Conservation (phyloP, 2,888 invertebrate species). For the Uloborus plumipes region DNA sequence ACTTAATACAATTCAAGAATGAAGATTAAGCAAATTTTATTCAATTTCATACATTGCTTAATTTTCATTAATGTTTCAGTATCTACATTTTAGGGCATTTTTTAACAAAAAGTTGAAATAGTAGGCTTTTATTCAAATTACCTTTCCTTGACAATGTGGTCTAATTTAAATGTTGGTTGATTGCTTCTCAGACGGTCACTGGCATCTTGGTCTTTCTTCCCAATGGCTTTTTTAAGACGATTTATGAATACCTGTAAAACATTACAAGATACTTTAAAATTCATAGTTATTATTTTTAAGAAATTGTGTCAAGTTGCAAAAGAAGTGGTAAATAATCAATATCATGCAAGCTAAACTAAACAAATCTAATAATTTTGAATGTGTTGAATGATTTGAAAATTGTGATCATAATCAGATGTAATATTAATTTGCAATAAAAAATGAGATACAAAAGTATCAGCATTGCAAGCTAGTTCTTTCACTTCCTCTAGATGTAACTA, state of each 20-base stretch:
- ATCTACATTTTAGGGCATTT: too few species aligned
- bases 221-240: conserved; percentile 79
- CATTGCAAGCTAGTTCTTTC: too few species aligned
- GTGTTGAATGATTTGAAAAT: too few species aligned
- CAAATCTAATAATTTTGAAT: background rate
- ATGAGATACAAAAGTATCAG: too few species aligned
- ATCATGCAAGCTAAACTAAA: background rate
- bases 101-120: background rate
- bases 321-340: too few species aligned
- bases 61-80: too few species aligned
- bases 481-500: too few species aligned
- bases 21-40: background rate
- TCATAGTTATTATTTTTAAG: background rate
- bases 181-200: conserved; percentile 82
- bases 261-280: background rate
- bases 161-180: conserved; percentile 89
- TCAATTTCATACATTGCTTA: too few species aligned
- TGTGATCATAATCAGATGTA: too few species aligned
- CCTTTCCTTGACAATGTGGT: conserved; percentile 96
- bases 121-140: conserved; percentile 65
- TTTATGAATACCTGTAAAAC: conserved; percentile 74
- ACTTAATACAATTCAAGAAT: background rate
- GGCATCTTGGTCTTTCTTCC: conserved; percentile 83
- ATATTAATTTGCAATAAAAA: too few species aligned
- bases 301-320: background rate